Evolutionary conservation across 2,113 vertebrate species (phyloP).

Genomic region (Willisornis vidua): DNA sequence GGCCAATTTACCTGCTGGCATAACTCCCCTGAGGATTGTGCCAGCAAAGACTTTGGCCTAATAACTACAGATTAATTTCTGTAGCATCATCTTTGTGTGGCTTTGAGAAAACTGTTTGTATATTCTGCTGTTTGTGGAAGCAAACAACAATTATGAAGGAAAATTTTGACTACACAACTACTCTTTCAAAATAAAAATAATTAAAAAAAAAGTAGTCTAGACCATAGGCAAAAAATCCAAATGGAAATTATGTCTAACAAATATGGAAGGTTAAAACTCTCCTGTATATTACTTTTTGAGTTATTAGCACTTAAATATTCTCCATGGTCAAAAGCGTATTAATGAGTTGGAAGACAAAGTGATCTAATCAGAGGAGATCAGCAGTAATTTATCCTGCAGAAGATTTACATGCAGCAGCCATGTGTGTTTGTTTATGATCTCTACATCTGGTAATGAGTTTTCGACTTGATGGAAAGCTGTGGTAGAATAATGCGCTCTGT

Average conservation of each 20-base stretch:
- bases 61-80: not conserved
- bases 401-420: slow-evolving; percentile 36
- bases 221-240: not conserved
- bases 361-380: slow-evolving; percentile 27
- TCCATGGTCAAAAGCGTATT: not conserved
- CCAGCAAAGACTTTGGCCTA: not conserved
- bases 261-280: not conserved
- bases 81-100: not conserved
- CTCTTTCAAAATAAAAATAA: not conserved
- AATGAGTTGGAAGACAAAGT: slow-evolving; percentile 37
- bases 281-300: not conserved
- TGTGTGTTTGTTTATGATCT: slow-evolving; percentile 59
- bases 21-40: not conserved
- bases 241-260: not conserved
- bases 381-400: slow-evolving; percentile 32
- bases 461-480: slow-evolving; percentile 10
- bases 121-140: not conserved
- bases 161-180: not conserved
- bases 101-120: not conserved
- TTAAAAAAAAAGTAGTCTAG: not conserved
- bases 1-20: not conserved
- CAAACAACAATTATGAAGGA: not conserved
- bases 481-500: slow-evolving; percentile 2
- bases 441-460: slow-evolving; percentile 47
- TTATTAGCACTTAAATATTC: slow-evolving; percentile 12